Evolutionary conservation across 1,140 invertebrate genomes (phyloP), one percentile per base, ranked within the genome.

Genomic region (Colletes gigas): DNA sequence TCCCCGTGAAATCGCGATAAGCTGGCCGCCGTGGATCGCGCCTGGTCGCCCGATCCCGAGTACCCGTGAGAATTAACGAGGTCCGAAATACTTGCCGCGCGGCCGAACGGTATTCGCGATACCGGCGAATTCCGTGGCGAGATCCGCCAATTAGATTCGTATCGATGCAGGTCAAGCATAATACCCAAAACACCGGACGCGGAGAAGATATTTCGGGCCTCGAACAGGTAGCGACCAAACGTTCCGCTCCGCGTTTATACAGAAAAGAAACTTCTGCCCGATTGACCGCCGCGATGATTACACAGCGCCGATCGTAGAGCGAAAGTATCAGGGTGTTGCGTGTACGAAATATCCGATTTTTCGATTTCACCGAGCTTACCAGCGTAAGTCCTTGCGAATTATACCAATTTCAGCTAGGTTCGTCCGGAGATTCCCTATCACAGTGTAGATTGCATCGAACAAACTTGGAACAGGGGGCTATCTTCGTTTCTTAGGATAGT

Each of bases 41-140:
- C 63, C 70, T 78, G 62, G 52, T 62, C 72, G 44, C 5, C 44
- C 44, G 44, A 44, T 44, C 44, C 30, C 50, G 50, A 50, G 50
- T 60, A 63, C 30, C 62, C 89, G 89, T 88, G 90, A 86, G 89
- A 91, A 91, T 91, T 91, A 91, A 91, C 89, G 89, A 90, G 90
- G 88, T 85, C 87, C 89, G 83, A 90, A 67, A 90, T 90, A 90
- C 85, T 88, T 90, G 85, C 55, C 82, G 86, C 82, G 9, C 83
- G 88, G 86, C 81, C 81, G 63, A 19, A 72, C 76, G 81, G 82
- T 83, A 87, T 87, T 86, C 81, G 82, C 78, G 69, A 83, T 69
- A 66, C 67, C 55, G 60, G 15, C 62, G 77, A 63, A 69, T 78
- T 81, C 84, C 69, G 60, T 66, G 21, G 57, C 57, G 65, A 83